Evolutionary conservation across 1,140 invertebrate genomes (phyloP).

Genomic region (Conopomorpha cramerella): DNA sequence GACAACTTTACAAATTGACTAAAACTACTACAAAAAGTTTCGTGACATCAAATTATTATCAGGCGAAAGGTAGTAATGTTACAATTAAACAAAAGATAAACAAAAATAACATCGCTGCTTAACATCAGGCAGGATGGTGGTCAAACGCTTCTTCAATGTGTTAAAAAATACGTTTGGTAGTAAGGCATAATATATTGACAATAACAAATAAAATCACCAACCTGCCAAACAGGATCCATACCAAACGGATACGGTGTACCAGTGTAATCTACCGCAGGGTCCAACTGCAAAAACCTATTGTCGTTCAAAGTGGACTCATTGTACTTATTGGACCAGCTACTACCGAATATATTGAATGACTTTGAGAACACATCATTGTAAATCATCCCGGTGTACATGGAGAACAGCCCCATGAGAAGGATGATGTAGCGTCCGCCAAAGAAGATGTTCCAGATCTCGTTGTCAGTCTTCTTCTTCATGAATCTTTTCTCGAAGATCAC

Average conservation of each 20-base stretch:
- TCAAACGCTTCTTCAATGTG: too few relatives aligned
- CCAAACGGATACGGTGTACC: slow-evolving; percentile 73
- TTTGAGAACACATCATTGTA: slow-evolving; percentile 88
- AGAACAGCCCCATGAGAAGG: slow-evolving; percentile 82
- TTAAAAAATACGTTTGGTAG: too few relatives aligned
- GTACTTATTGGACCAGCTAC: slow-evolving; percentile 67
- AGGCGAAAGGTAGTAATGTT: background rate
- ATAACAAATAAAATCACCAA: slow-evolving; percentile 21
- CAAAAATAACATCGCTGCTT: too few relatives aligned
- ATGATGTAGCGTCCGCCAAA: slow-evolving; percentile 86
- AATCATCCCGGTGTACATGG: slow-evolving; percentile 81
- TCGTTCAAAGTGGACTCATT: slow-evolving; percentile 40
- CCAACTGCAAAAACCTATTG: slow-evolving; percentile 58
- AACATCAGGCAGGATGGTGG: too few relatives aligned
- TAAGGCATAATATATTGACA: too few relatives aligned
- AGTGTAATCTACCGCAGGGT: slow-evolving; percentile 64
- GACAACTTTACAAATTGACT: too few relatives aligned
- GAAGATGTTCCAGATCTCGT: slow-evolving; percentile 83
- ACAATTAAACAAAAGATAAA: too few relatives aligned
- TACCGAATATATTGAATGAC: slow-evolving; percentile 81
- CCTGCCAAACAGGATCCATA: slow-evolving; percentile 79
- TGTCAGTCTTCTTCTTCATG: slow-evolving; percentile 41
- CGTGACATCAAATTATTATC: slow-evolving; percentile 6
- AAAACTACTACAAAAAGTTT: too few relatives aligned
- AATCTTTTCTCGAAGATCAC: slow-evolving; percentile 67